Percentiles rank a stretch among this genome's conserved stretches.
Conservation (phyloP, 2,113 vertebrate genomes). For the Puntigrus tetrazona region DNA sequence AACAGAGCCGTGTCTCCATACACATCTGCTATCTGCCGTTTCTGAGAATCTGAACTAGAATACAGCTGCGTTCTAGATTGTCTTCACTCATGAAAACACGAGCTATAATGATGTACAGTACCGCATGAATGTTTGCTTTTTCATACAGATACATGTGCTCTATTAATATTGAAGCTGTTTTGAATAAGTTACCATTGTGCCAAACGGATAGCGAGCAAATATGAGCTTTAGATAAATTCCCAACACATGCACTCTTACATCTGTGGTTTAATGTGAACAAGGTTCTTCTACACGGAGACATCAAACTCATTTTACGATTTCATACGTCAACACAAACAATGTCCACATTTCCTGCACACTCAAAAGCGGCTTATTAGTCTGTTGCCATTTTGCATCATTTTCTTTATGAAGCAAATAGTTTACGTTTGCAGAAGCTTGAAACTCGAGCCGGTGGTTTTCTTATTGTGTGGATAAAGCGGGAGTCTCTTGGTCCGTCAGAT, state of each 20-base stretch:
- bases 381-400: neutral
- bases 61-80: neutral
- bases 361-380: neutral
- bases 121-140: neutral
- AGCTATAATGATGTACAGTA: neutral
- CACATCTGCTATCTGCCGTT: neutral
- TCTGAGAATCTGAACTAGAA: neutral
- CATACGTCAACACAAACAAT: neutral
- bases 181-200: neutral
- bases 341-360: too few species aligned
- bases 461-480: neutral
- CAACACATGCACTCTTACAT: neutral
- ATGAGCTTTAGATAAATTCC: neutral
- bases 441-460: neutral
- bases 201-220: neutral
- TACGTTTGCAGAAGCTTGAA: neutral
- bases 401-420: neutral
- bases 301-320: neutral
- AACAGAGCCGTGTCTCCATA: neutral
- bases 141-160: neutral
- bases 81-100: neutral
- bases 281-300: neutral
- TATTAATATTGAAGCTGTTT: neutral
- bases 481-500: neutral
- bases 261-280: neutral